Evolutionary conservation across 2,113 vertebrate species (phyloP).

Genomic region (Panthera uncia): DNA sequence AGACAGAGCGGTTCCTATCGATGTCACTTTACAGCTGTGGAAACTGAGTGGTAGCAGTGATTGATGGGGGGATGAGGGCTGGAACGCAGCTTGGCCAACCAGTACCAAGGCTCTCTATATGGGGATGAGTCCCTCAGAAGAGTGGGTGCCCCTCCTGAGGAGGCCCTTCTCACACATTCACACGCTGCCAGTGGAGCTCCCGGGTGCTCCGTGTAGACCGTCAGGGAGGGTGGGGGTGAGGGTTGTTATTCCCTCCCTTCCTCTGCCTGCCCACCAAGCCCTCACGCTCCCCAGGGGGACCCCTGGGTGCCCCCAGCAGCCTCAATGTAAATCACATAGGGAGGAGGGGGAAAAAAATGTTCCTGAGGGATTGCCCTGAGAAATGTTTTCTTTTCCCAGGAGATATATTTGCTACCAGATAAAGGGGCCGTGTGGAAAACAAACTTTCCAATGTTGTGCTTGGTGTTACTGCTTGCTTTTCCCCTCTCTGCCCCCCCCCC

Average conservation of each 20-base stretch:
- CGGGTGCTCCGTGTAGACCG: rapidly evolving
- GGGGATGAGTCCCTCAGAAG: background rate
- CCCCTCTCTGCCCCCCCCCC: rapidly evolving
- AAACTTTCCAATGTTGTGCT: slow-evolving; percentile 33
- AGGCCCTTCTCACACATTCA: background rate
- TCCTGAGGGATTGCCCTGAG: slow-evolving; percentile 41
- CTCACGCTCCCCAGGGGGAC: background rate
- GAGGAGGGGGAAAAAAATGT: background rate
- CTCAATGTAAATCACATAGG: background rate
- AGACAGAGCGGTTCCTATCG: background rate
- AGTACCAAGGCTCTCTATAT: background rate
- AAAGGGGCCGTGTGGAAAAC: slow-evolving; percentile 65
- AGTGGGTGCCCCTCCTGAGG: background rate
- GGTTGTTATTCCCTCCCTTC: background rate
- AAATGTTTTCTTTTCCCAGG: slow-evolving; percentile 77
- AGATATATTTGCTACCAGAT: slow-evolving; percentile 69
- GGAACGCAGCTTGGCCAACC: background rate
- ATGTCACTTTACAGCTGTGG: background rate
- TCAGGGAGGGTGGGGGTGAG: rapidly evolving
- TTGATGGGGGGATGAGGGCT: background rate
- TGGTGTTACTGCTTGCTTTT: slow-evolving; percentile 9
- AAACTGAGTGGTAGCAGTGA: background rate
- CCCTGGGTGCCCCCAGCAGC: background rate
- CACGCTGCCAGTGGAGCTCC: rapidly evolving
- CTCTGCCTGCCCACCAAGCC: background rate